Percentiles rank a stretch among this genome's conserved stretches.
phyloP scores from a whole-genome alignment of 1,140 invertebrate genomes.

The Pentalonia nigronervosa region DNA sequence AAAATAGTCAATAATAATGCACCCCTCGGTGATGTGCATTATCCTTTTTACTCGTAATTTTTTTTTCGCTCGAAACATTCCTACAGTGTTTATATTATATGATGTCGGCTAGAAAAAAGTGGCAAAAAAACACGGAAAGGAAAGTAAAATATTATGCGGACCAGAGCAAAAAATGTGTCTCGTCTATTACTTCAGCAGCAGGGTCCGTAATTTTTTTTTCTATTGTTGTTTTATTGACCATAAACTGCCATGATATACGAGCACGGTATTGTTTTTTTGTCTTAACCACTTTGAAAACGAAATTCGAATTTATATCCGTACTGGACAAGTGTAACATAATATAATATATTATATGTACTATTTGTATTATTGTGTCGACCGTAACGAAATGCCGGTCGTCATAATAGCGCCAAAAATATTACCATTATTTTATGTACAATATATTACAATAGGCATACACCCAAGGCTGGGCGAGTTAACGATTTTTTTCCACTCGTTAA shows the following conservation, averaged over 20 bases:
- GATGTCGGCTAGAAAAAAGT: neutral
- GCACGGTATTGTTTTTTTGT: neutral
- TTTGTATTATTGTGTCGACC: neutral
- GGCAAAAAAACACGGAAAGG: neutral
- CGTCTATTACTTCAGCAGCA: neutral
- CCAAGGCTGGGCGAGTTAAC: no score
- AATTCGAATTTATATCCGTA: neutral
- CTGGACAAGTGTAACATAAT: neutral
- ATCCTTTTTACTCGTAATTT: neutral
- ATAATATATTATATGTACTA: neutral
- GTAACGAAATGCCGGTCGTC: neutral
- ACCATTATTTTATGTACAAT: neutral
- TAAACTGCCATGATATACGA: constrained; percentile 15
- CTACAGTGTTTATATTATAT: neutral
- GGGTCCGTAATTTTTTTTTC: neutral
- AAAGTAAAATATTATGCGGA: neutral
- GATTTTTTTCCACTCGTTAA: no score
- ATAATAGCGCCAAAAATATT: neutral
- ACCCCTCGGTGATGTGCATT: neutral
- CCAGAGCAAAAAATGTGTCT: neutral
- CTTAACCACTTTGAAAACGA: neutral
- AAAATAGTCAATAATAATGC: neutral
- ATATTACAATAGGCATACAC: no score
- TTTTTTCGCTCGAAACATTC: neutral
- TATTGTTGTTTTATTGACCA: constrained; percentile 25